phyloP scores from a whole-genome alignment of 2,888 invertebrate species.

The Danaus chrysippus region DNA sequence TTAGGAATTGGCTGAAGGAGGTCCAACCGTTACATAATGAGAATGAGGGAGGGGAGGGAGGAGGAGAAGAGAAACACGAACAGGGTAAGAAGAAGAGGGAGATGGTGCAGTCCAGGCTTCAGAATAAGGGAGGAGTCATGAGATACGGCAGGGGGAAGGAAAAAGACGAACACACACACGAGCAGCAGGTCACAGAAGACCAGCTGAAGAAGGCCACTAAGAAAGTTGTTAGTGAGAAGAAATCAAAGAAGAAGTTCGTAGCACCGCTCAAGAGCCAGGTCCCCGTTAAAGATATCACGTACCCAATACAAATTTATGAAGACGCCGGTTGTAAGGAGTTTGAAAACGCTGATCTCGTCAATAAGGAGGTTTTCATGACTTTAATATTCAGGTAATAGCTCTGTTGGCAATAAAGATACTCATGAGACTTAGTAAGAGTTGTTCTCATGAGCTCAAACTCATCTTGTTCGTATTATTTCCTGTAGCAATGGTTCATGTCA shows the following conservation, averaged over 20 bases:
- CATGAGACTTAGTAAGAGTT: too few relatives aligned
- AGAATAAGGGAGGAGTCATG: too few relatives aligned
- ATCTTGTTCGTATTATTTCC: neutral
- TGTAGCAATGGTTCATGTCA: slow-evolving; percentile 65
- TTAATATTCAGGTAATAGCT: slow-evolving; percentile 47
- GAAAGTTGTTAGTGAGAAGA: slow-evolving; percentile 40
- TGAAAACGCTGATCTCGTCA: slow-evolving; percentile 11
- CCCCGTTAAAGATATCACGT: slow-evolving; percentile 49
- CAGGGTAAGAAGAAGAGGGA: slow-evolving; percentile 8
- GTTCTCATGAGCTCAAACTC: too few relatives aligned
- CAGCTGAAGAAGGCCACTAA: too few relatives aligned
- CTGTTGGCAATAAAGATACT: neutral
- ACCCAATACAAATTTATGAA: slow-evolving; percentile 40
- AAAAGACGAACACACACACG: too few relatives aligned
- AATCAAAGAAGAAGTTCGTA: slow-evolving; percentile 50
- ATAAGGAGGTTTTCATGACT: slow-evolving; percentile 39
- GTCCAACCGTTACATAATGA: slow-evolving; percentile 33
- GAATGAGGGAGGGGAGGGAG: neutral
- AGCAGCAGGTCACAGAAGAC: too few relatives aligned
- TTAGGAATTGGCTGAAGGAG: slow-evolving; percentile 58
- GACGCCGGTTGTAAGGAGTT: slow-evolving; percentile 34
- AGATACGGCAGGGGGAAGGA: too few relatives aligned
- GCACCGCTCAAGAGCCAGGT: slow-evolving; percentile 58
- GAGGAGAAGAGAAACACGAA: neutral
- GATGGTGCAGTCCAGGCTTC: too few relatives aligned